Base-by-base conservation (phyloP, 2,888 invertebrate species). In the Erpobdella octoculata region DNA sequence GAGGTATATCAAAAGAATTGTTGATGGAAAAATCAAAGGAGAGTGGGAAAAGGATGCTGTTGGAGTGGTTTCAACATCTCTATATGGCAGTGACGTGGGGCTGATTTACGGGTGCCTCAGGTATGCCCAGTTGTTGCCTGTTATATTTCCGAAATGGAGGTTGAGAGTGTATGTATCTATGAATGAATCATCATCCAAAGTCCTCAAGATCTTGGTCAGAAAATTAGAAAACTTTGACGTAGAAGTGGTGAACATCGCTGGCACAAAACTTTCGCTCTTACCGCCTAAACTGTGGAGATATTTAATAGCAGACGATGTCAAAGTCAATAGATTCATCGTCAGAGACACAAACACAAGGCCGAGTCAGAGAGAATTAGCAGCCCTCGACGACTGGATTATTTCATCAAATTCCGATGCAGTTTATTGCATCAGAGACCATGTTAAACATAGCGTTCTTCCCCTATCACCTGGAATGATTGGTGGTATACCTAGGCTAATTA, bases 401-500 rank as follows among this genome's bases (percentile, higher is more conserved):
- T 53, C 69, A 5, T 35, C 71, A 8, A 64, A 28, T 3, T 59
- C 72, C 5, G 28, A 28, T 12, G 28, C 74, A 6, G 70, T 76
- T 36, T 72, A 77, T 48, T 77, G 76, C 70, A 73, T 77, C 31
- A 70, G 77, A 6, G 77, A 77, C 61, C 75, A 77, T 64, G 74
- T 75, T 9, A 70, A 28, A 5, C 76, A 77, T 67, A 48, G 74
- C 5, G 1, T 25, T 3, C 25, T 33, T 5, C 53, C 75, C 0
- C 66, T 77, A 9, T 33, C 70, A 8, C 69, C 74, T 6, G 66
- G 70, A n/a, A 72, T 77, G 4, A 33, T 75, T 8, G 77, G 77
- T 37, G 77, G 76, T 1, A 72, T 68, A 25, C 75, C 75, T 6
- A 31, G 35, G 4, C 35, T 73, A n/a, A 38, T 72, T 8, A 36